Conservation (phyloP, 1,140 invertebrate genomes). For the Drosophila hydei region DNA sequence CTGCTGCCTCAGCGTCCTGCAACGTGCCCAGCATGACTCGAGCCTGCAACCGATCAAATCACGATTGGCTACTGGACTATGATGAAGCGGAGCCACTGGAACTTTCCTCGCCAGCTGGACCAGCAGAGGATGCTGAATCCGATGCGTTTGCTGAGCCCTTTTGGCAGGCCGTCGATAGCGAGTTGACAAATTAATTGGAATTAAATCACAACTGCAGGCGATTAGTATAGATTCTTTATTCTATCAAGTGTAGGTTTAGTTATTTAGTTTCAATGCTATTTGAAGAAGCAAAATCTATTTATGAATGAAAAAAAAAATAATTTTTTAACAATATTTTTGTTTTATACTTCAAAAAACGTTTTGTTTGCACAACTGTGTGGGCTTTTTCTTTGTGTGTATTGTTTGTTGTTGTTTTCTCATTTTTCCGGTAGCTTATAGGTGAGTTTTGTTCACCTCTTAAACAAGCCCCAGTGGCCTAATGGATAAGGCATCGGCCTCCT, state of each 20-base stretch:
- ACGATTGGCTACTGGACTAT: constrained; percentile 65
- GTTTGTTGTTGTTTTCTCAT: background rate
- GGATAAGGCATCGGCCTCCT: constrained; percentile 77
- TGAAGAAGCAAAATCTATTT: background rate
- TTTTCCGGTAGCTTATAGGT: background rate
- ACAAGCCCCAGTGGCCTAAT: constrained; percentile 65
- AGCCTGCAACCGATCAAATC: constrained; percentile 41
- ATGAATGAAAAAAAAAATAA: background rate
- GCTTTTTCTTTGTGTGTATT: constrained; percentile 5
- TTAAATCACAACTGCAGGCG: too few relatives aligned
- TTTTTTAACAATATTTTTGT: background rate
- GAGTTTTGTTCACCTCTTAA: background rate
- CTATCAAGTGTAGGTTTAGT: background rate
- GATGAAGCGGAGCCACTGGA: constrained; percentile 62
- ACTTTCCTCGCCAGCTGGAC: constrained; percentile 53
- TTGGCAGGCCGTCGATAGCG: constrained; percentile 69
- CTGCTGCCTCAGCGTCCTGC: background rate
- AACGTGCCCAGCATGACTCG: constrained; percentile 3
- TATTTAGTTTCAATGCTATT: background rate
- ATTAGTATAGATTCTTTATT: too few relatives aligned
- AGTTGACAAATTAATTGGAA: constrained; percentile 48
- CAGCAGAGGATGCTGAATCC: constrained; percentile 50
- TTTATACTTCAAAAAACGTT: background rate
- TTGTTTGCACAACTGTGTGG: constrained; percentile 12
- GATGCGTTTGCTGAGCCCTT: constrained; percentile 66